Conservation (phyloP, 2,888 invertebrate species). For the Heliconius ethilla region DNA sequence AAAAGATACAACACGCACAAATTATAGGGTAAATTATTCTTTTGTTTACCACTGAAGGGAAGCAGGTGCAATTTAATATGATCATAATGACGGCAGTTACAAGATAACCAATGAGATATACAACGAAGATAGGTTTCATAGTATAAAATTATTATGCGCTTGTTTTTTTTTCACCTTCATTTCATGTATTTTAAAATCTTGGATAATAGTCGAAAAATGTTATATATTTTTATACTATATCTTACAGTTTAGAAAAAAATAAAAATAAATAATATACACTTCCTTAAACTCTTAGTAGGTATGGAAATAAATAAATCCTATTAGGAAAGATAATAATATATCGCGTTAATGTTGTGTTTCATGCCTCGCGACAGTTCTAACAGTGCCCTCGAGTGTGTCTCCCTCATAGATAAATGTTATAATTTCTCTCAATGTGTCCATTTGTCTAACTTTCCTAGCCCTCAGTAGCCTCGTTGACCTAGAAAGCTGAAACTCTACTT, state of each 20-base stretch:
- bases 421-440: slow-evolving; percentile 41
- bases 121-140: slow-evolving; percentile 16
- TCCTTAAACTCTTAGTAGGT: too few relatives aligned
- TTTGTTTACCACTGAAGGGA: slow-evolving; percentile 37
- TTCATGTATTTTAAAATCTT: not conserved
- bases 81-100: slow-evolving; percentile 31
- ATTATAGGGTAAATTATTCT: slow-evolving; percentile 32
- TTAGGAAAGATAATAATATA: slow-evolving; percentile 16
- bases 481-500: slow-evolving; percentile 50
- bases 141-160: not conserved
- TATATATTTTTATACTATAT: not conserved
- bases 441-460: slow-evolving; percentile 45
- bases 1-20: slow-evolving; percentile 18
- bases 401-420: slow-evolving; percentile 34
- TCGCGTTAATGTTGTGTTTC: slow-evolving; percentile 17
- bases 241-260: not conserved
- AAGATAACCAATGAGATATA: slow-evolving; percentile 32
- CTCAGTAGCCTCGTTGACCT: slow-evolving; percentile 47
- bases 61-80: slow-evolving; percentile 39
- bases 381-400: slow-evolving; percentile 22
- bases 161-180: slow-evolving; percentile 1
- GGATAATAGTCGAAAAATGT: not conserved
- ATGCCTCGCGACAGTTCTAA: slow-evolving; percentile 10
- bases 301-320: not conserved
- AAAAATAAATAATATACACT: too few relatives aligned